A percentile compares a stretch with the other conserved stretches of the same genome.
Evolutionary conservation across 2,113 vertebrate genomes (phyloP).

Genomic region (Toxotes chatareus): DNA sequence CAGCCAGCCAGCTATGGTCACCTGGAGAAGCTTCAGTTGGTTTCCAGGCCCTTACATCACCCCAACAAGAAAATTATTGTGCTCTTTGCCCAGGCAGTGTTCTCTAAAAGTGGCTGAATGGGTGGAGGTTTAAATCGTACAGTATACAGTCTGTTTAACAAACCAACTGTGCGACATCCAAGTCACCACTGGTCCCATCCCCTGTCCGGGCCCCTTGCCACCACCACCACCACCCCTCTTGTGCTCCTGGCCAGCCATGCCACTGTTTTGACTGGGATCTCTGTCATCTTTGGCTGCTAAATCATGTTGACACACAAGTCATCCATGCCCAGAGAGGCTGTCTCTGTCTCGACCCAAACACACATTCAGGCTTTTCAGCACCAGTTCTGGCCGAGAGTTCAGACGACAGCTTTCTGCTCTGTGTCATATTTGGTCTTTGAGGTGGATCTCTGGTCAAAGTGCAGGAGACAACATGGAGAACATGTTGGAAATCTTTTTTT

Average conservation of each 20-base stretch:
- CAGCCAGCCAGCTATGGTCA: slow-evolving; percentile 34
- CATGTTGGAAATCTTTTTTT: not conserved
- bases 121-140: slow-evolving; percentile 47
- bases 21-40: slow-evolving; percentile 53
- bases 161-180: slow-evolving; percentile 60
- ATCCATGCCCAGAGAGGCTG: slow-evolving; percentile 57
- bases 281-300: slow-evolving; percentile 80
- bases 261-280: slow-evolving; percentile 80
- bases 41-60: slow-evolving; percentile 66
- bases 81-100: slow-evolving; percentile 14
- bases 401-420: slow-evolving; percentile 20
- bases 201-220: slow-evolving; percentile 33
- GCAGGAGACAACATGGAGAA: not conserved
- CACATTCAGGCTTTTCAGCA: slow-evolving; percentile 22
- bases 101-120: slow-evolving; percentile 47
- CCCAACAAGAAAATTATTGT: slow-evolving; percentile 65
- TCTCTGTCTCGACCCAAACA: slow-evolving; percentile 47
- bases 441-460: not conserved
- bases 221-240: slow-evolving; percentile 1
- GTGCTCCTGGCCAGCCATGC: slow-evolving; percentile 42
- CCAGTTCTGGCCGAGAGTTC: not conserved
- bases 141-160: slow-evolving; percentile 60
- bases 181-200: slow-evolving; percentile 60
- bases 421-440: not conserved
- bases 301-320: slow-evolving; percentile 75